A percentile compares a stretch with the other conserved stretches of the same genome.
These are phyloP conservation scores for Scotopteryx bipunctaria DNA, from an alignment of 2,888 invertebrate species.

Conservation along the genomic window DNA sequence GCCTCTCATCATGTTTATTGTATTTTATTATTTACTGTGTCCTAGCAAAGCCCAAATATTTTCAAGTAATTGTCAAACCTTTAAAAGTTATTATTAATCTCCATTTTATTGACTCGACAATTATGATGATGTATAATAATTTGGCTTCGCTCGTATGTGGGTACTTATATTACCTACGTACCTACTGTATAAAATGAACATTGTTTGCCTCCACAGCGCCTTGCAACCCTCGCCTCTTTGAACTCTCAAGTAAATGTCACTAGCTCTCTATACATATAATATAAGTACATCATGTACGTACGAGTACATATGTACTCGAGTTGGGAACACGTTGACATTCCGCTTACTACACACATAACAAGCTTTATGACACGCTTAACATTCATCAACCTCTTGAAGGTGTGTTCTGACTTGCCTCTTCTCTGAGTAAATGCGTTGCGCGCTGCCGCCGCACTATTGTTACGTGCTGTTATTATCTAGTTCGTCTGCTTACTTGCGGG, in stretches of 20 bases:
- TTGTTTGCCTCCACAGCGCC: slow-evolving; percentile 5
- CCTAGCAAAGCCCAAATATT: slow-evolving; percentile 8
- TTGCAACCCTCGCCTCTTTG: slow-evolving; percentile 8
- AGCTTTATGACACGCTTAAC: slow-evolving; percentile 2
- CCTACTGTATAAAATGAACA: not conserved
- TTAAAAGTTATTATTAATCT: no score
- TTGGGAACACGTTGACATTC: slow-evolving; percentile 3
- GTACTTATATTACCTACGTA: no score
- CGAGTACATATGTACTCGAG: not conserved
- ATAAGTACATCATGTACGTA: not conserved
- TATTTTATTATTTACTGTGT: not conserved
- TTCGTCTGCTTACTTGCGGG: no score
- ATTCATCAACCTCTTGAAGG: not conserved
- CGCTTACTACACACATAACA: slow-evolving; percentile 3
- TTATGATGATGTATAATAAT: no score
- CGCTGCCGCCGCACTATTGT: no score
- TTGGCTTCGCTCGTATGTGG: no score
- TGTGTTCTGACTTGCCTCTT: not conserved
- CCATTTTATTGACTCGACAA: no score
- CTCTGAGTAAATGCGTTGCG: no score
- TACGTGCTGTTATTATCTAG: no score
- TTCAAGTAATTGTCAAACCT: not conserved
- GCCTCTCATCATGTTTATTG: not conserved
- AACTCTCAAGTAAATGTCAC: not conserved
- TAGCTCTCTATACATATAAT: no score